Evolutionary conservation across 2,888 invertebrate species (phyloP).

Genomic region (Stenodema calcarata): DNA sequence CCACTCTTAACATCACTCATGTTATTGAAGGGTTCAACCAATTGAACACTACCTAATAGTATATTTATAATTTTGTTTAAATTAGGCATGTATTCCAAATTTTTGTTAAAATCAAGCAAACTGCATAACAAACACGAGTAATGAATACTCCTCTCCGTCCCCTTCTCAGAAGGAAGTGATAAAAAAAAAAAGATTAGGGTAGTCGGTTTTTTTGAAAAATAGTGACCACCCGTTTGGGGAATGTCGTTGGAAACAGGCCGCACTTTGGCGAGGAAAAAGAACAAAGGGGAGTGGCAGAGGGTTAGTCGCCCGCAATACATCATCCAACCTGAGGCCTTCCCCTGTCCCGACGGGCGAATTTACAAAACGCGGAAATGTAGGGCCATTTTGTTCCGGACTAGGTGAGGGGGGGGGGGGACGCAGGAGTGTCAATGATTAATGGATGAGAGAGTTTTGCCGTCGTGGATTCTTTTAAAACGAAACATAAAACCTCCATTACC

Average conservation of each 20-base stretch:
- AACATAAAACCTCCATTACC: conserved; percentile 2
- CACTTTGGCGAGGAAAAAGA: neutral
- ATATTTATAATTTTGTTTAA: too few species aligned
- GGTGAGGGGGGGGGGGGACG: neutral
- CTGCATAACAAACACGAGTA: too few species aligned
- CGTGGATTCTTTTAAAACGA: conserved; percentile 2
- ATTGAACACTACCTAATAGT: too few species aligned
- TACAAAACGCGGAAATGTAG: conserved; percentile 37
- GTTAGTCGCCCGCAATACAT: neutral
- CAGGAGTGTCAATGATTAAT: conserved; percentile 2
- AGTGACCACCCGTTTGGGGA: neutral
- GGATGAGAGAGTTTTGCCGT: neutral
- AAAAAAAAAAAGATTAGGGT: too few species aligned
- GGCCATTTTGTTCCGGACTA: neutral
- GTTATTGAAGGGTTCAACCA: too few species aligned
- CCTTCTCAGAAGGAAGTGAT: too few species aligned
- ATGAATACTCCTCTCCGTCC: too few species aligned
- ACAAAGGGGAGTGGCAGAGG: neutral
- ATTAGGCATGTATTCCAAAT: too few species aligned
- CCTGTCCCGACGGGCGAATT: neutral
- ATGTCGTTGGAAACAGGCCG: neutral
- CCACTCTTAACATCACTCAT: too few species aligned
- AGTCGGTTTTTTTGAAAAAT: too few species aligned
- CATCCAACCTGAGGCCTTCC: neutral
- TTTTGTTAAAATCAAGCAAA: too few species aligned